These are phyloP conservation scores for Acleris sparsana DNA, from an alignment of 2,888 invertebrate genomes.

Conservation along the genomic window DNA sequence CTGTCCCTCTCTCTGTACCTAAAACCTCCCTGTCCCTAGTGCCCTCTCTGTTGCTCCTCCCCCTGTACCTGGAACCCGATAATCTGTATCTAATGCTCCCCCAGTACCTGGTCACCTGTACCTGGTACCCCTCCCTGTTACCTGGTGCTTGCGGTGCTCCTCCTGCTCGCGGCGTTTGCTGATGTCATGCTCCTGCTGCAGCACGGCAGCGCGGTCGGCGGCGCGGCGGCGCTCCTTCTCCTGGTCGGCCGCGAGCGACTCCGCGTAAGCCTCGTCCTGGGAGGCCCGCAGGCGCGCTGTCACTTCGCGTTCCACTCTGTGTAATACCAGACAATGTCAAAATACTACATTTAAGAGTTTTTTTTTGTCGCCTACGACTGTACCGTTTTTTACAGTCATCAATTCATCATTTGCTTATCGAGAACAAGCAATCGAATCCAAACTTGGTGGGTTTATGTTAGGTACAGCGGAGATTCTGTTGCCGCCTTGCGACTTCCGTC, in stretches of 20 bases:
- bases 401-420: no score
- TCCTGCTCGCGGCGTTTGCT: conserved; percentile 54
- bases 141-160: conserved; percentile 49
- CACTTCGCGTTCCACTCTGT: conserved; percentile 90
- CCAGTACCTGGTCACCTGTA: conserved; percentile 80
- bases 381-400: no score
- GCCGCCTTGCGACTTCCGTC: no score
- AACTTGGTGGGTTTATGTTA: no score
- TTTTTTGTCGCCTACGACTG: no score
- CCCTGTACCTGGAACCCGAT: conserved; percentile 65
- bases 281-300: conserved; percentile 94
- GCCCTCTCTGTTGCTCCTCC: neutral
- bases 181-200: conserved; percentile 74
- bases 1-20: no score
- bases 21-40: no score
- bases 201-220: conserved; percentile 55
- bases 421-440: no score
- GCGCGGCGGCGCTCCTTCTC: conserved; percentile 93
- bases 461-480: no score
- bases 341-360: no score
- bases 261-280: conserved; percentile 97
- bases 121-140: conserved; percentile 79
- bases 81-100: conserved; percentile 60
- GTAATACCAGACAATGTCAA: neutral
- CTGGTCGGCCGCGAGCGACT: conserved; percentile 95